Evolutionary conservation across 2,113 vertebrate species (phyloP), one percentile per base, ranked within the genome.

Genomic region (Chinchilla lanigera): DNA sequence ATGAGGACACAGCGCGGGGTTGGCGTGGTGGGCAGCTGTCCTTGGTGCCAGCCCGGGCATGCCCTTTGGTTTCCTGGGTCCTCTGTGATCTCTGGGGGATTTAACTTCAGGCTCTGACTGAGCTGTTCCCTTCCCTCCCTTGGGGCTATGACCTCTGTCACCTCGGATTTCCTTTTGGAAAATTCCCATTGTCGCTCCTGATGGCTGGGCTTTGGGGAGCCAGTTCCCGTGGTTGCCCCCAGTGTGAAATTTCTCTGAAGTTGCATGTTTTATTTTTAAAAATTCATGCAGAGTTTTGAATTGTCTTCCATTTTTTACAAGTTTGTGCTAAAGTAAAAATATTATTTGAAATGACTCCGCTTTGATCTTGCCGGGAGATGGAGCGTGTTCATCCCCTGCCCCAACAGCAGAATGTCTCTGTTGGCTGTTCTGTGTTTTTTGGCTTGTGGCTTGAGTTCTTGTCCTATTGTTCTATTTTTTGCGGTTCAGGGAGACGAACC

Each of bases 301-400:
- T 89, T 94, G 0, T 2, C 5, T 78, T 86, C 50, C 60, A 58
- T 82, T 82, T 86, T 52, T 89, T 73, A 54, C 85, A 60, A 86
- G 65, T 93, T 35, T 52, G 50, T 77, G 91, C 89, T 69, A 71
- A 50, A 52, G 81, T 71, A 69, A 92, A 92, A 91, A 50, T 89
- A 89, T 33, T 65, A 38, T 56, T 86, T 38, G 89, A 75, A 75
- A 83, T 2, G 3, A 41, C 50, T 94, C 24, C 4, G 17, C 80
- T 69, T 92, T 67, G 41, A 75, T 82, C 84, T 92, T 52, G 56
- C n/a, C 6, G 16, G 20, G 50, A 52, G n/a, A 33, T 2, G 35
- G 89, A 19, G 7, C 5, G 0, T 30, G 13, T 61, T 80, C 38
- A 52, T 28, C 24, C 41, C 1, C 4, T 61, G 61, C 50, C 10